Evolutionary conservation across 2,113 vertebrate genomes (phyloP).

Genomic region (Tichodroma muraria): DNA sequence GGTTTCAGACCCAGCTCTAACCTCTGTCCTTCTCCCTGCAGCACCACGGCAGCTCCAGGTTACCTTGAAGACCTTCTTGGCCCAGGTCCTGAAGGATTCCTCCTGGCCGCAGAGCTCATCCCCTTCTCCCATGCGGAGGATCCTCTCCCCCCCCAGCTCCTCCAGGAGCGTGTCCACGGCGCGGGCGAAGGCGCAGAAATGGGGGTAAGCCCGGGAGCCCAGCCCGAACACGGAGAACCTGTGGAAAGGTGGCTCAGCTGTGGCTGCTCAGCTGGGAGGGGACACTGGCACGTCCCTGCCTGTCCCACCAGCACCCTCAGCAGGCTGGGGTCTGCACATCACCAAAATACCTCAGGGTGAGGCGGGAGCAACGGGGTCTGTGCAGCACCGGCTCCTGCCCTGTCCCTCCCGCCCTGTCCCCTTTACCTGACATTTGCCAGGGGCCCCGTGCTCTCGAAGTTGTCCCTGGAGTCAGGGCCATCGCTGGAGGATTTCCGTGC

Average conservation of each 20-base stretch:
- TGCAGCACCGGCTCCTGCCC: background rate
- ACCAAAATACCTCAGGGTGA: background rate
- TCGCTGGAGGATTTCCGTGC: constrained; percentile 87
- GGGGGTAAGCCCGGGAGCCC: constrained; percentile 93
- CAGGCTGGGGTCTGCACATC: background rate
- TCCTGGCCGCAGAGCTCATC: constrained; percentile 98
- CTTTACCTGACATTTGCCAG: constrained; percentile 92
- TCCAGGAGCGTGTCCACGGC: constrained; percentile 95
- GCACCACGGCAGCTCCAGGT: background rate
- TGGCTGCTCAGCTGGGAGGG: background rate
- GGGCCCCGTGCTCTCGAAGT: constrained; percentile 93
- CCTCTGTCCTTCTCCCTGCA: background rate
- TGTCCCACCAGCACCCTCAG: accelerated
- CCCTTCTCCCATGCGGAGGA: constrained; percentile 96
- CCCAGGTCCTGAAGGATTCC: constrained; percentile 97
- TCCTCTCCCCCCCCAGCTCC: constrained; percentile 94
- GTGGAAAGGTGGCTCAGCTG: background rate
- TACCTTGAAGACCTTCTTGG: constrained; percentile 99
- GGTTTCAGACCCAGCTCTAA: accelerated
- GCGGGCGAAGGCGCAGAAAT: constrained; percentile 97
- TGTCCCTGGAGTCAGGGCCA: constrained; percentile 82
- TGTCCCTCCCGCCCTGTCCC: background rate
- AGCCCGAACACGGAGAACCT: constrained; percentile 98
- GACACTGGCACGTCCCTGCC: background rate
- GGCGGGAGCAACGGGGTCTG: background rate